Evolutionary conservation across 2,888 invertebrate species (phyloP).

Genomic region (Drosophila bunnanda): DNA sequence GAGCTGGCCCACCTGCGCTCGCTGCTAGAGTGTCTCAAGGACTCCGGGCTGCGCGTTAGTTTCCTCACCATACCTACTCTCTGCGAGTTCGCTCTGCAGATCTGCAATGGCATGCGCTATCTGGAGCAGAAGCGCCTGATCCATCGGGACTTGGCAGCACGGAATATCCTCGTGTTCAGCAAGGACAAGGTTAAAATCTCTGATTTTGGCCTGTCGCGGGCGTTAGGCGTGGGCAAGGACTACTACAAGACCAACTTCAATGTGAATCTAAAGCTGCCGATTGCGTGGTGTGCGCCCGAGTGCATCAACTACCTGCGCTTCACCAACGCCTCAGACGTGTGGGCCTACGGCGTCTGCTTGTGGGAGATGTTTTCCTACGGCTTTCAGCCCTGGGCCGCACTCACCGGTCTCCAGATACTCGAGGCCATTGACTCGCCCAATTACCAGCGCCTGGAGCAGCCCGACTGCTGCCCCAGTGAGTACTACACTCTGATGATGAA

Average conservation of each 20-base stretch:
- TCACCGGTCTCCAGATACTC: slow-evolving; percentile 96
- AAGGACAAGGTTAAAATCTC: slow-evolving; percentile 99
- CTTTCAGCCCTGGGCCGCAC: slow-evolving; percentile 98
- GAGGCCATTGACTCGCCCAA: slow-evolving; percentile 98
- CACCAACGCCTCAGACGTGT: slow-evolving; percentile 98
- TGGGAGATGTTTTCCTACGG: slow-evolving; percentile 99
- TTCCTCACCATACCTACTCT: slow-evolving; percentile 95
- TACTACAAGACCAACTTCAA: slow-evolving; percentile 99
- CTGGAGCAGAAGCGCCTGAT: slow-evolving; percentile 97
- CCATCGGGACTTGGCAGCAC: slow-evolving; percentile 98
- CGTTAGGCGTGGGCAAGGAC: slow-evolving; percentile 98
- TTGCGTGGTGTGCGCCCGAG: slow-evolving; percentile 99
- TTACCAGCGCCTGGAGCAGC: slow-evolving; percentile 94
- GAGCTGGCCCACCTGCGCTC: slow-evolving; percentile 98
- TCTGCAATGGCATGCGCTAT: slow-evolving; percentile 99
- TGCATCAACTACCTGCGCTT: slow-evolving; percentile 98
- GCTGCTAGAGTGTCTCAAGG: slow-evolving; percentile 97
- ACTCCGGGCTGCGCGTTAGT: slow-evolving; percentile 94
- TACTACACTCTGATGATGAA: slow-evolving; percentile 96
- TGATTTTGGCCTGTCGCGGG: slow-evolving; percentile 98
- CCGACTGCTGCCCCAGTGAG: slow-evolving; percentile 97
- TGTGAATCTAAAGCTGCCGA: slow-evolving; percentile 97
- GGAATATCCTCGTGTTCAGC: slow-evolving; percentile 98
- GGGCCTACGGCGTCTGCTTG: slow-evolving; percentile 99
- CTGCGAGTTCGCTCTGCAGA: slow-evolving; percentile 97